phyloP scores from a whole-genome alignment of 2,113 vertebrate genomes.

The Bubo blakistoni region DNA sequence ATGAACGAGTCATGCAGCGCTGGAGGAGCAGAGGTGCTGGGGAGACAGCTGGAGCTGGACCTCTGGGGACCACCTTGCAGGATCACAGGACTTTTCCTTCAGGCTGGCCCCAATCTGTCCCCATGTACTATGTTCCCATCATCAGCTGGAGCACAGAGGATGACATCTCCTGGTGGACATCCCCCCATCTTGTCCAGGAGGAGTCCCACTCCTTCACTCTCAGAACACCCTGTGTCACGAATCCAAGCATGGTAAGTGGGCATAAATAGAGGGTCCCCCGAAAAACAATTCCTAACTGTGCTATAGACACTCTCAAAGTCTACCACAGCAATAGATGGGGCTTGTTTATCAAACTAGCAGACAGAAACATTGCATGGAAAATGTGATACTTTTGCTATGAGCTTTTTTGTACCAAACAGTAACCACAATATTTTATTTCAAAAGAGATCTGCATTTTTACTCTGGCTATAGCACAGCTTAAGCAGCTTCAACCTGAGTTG shows the following conservation, averaged over 20 bases:
- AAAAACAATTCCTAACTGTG: not conserved
- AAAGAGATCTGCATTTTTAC: not conserved
- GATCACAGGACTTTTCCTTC: not conserved
- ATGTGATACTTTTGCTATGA: not conserved
- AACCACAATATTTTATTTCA: not conserved
- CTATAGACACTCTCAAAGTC: not conserved
- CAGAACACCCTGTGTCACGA: fast-evolving
- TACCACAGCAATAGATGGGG: not conserved
- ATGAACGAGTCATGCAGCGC: fast-evolving
- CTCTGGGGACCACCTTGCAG: not conserved
- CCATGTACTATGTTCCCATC: fast-evolving
- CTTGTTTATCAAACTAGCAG: not conserved
- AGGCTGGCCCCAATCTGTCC: not conserved
- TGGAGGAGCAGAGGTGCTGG: not conserved
- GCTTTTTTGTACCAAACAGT: not conserved
- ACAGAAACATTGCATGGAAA: not conserved
- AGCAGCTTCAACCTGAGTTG: not conserved
- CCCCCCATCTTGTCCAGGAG: fast-evolving
- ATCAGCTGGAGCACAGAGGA: not conserved
- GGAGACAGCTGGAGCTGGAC: not conserved
- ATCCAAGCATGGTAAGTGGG: not conserved
- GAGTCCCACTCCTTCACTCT: fast-evolving
- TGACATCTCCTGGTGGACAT: not conserved
- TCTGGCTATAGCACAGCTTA: not conserved
- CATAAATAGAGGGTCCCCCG: not conserved